A percentile compares a stretch with the other conserved stretches of the same genome.
Conservation (phyloP, 2,113 vertebrate genomes). For the Jacana jacana region DNA sequence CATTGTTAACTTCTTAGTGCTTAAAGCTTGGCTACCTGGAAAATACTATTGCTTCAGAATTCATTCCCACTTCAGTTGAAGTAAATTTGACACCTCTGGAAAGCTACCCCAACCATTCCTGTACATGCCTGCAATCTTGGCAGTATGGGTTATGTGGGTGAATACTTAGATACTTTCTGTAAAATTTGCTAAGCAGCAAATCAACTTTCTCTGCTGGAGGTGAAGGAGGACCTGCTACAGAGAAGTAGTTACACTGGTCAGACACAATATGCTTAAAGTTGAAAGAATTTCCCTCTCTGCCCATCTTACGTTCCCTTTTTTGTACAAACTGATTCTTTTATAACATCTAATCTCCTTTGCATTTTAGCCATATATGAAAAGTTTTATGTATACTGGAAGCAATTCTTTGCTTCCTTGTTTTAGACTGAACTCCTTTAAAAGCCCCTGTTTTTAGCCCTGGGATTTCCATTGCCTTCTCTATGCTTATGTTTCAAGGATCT, state of each 20-base stretch:
- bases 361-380: background rate
- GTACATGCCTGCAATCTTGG: background rate
- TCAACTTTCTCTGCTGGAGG: background rate
- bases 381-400: background rate
- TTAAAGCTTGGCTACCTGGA: background rate
- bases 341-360: background rate
- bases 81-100: background rate
- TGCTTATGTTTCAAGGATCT: background rate
- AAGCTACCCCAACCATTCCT: background rate
- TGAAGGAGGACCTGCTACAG: background rate
- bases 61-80: background rate
- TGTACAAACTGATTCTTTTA: background rate
- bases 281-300: background rate
- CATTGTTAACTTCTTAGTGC: background rate
- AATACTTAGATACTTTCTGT: background rate
- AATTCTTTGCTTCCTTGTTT: background rate
- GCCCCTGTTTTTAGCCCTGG: fast-evolving
- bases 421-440: background rate
- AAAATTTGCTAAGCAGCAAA: background rate
- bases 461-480: background rate
- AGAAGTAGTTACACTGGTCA: background rate
- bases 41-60: background rate
- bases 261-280: background rate
- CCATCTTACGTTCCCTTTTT: fast-evolving
- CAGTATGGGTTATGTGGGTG: background rate